Evolutionary conservation across 1,140 invertebrate species (phyloP).

Genomic region (Tetramorium parvispinum): DNA sequence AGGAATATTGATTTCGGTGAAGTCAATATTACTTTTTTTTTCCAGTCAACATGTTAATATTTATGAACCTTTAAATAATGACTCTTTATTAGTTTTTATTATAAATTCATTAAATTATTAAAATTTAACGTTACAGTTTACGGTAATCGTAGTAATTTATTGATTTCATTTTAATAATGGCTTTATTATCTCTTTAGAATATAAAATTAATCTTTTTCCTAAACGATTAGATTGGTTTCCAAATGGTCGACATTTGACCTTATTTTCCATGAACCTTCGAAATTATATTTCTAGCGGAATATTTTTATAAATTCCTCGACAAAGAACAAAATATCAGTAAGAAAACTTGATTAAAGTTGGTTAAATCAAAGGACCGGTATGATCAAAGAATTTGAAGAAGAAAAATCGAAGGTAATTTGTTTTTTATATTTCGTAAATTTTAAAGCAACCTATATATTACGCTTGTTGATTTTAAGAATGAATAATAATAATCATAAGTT

Average conservation of each 20-base stretch:
- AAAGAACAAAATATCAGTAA: not conserved
- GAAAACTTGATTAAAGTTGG: not conserved
- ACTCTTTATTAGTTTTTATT: not conserved
- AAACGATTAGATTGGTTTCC: not conserved
- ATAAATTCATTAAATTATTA: not conserved
- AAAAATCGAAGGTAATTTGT: not conserved
- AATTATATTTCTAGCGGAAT: not conserved
- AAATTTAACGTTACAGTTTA: not conserved
- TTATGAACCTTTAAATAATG: not conserved
- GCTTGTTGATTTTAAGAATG: not conserved
- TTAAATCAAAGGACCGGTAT: not conserved
- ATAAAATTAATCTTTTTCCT: not conserved
- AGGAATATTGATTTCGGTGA: conserved; percentile 16
- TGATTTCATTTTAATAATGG: not conserved
- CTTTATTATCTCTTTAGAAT: not conserved
- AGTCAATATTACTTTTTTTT: conserved; percentile 2
- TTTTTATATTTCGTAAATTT: no score
- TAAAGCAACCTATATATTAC: not conserved
- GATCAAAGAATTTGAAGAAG: not conserved
- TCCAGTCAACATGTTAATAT: not conserved
- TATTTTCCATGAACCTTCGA: not conserved
- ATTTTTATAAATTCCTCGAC: not conserved
- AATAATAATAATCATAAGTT: not conserved
- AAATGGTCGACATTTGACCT: not conserved
- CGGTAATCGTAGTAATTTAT: not conserved